phyloP scores from a whole-genome alignment of 2,113 vertebrate species.

The Dipodomys spectabilis region DNA sequence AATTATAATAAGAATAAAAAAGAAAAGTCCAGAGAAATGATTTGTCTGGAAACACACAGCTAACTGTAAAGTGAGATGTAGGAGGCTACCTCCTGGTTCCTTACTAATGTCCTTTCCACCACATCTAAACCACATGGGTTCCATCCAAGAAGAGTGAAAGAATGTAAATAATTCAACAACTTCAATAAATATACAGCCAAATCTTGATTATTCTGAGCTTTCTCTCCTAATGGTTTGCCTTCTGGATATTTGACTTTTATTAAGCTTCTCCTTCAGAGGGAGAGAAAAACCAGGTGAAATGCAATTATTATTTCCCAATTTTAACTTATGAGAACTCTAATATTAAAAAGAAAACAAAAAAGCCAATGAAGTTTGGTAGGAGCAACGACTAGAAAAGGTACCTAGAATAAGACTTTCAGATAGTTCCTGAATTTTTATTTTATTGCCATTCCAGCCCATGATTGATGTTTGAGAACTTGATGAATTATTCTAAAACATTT shows the following conservation, averaged over 20 bases:
- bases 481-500: constrained; percentile 23
- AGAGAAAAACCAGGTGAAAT: constrained; percentile 47
- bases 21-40: not conserved
- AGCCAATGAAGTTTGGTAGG: not conserved
- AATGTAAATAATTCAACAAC: constrained; percentile 56
- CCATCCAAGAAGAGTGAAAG: constrained; percentile 32
- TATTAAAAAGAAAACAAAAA: not conserved
- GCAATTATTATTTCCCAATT: constrained; percentile 48
- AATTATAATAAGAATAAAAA: not conserved
- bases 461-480: not conserved
- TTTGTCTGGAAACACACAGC: not conserved
- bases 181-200: not conserved
- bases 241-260: constrained; percentile 50
- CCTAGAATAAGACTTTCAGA: not conserved
- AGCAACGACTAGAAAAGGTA: constrained; percentile 36
- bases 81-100: not conserved
- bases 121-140: not conserved
- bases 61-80: constrained; percentile 26
- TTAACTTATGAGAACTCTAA: constrained; percentile 48
- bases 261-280: constrained; percentile 21
- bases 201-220: constrained; percentile 48
- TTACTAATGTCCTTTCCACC: not conserved
- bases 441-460: not conserved
- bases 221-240: constrained; percentile 54
- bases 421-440: not conserved